phyloP scores from a whole-genome alignment of 2,113 vertebrate species.

The Anas platyrhynchos region DNA sequence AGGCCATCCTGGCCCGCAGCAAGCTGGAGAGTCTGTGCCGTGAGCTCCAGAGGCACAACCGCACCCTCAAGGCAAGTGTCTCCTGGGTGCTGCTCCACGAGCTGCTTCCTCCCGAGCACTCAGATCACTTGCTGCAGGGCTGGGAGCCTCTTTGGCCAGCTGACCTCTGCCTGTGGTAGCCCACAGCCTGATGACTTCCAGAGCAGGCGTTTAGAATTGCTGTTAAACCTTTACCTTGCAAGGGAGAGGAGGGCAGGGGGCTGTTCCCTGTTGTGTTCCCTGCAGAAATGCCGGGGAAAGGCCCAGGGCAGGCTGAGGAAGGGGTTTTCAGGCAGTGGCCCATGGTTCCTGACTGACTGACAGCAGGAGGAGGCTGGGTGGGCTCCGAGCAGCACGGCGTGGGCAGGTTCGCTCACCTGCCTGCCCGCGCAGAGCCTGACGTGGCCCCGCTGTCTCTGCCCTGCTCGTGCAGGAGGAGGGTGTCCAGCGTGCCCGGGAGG shows the following conservation, averaged over 20 bases:
- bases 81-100: rapidly evolving
- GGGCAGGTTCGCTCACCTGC: rapidly evolving
- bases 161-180: rapidly evolving
- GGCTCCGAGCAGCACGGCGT: rapidly evolving
- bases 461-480: slow-evolving; percentile 86
- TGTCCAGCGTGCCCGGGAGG: slow-evolving; percentile 90
- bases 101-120: rapidly evolving
- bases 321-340: too few species aligned
- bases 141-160: rapidly evolving
- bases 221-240: rapidly evolving
- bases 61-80: slow-evolving; percentile 89
- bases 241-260: too few species aligned
- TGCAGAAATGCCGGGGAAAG: not conserved
- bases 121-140: too few species aligned
- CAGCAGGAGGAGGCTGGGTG: rapidly evolving
- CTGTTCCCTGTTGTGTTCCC: rapidly evolving
- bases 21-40: slow-evolving; percentile 97
- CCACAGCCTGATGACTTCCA: rapidly evolving
- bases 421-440: not conserved
- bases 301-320: not conserved
- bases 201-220: not conserved
- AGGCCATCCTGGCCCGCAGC: slow-evolving; percentile 94
- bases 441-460: rapidly evolving
- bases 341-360: not conserved
- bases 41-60: slow-evolving; percentile 96